Conservation (phyloP, 2,113 vertebrate genomes). For the Seriola aureovittata region DNA sequence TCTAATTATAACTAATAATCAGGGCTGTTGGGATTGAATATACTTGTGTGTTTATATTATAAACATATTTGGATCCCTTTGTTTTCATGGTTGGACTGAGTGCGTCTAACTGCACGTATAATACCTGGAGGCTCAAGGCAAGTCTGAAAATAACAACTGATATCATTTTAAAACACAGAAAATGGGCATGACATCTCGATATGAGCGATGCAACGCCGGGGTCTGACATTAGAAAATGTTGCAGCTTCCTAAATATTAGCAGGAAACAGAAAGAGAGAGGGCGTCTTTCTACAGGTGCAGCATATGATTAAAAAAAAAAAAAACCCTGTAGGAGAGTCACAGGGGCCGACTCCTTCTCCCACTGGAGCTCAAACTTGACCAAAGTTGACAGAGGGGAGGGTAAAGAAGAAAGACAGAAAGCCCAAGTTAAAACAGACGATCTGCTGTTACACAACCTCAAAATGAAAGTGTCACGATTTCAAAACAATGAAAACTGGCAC, state of each 20-base stretch:
- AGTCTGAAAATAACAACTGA: no score
- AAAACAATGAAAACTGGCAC: slow-evolving; percentile 5
- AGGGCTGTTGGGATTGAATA: no score
- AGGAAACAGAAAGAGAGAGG: not conserved
- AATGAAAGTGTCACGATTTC: slow-evolving; percentile 6
- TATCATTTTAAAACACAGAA: not conserved
- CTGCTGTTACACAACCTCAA: not conserved
- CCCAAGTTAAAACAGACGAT: not conserved
- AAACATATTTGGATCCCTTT: no score
- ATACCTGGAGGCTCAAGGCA: no score
- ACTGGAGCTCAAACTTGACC: not conserved
- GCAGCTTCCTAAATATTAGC: not conserved
- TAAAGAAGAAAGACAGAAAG: not conserved
- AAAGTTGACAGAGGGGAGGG: not conserved
- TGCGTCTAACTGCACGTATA: no score
- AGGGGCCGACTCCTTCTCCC: not conserved
- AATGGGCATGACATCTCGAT: not conserved
- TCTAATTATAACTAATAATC: no score
- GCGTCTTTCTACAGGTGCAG: not conserved
- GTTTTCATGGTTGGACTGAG: no score
- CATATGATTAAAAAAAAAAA: not conserved
- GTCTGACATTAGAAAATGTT: not conserved
- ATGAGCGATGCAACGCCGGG: not conserved
- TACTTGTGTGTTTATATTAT: no score
- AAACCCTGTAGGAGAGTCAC: not conserved